Conservation (phyloP, 2,888 invertebrate species). For the Conops quadrifasciatus region DNA sequence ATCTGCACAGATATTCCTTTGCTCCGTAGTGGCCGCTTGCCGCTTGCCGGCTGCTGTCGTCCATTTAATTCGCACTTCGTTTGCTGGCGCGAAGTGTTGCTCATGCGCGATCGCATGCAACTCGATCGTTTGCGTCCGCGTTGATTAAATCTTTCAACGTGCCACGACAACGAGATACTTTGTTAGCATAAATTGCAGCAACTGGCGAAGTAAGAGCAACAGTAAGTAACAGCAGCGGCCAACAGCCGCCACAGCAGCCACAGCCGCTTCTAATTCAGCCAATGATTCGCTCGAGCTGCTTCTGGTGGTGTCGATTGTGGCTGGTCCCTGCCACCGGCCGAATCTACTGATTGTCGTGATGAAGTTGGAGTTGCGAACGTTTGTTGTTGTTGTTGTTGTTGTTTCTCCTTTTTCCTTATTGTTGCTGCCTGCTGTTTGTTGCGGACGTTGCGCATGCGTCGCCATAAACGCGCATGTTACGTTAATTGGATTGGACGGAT, state of each 20-base stretch:
- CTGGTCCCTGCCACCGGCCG: not conserved
- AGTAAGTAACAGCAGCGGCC: not conserved
- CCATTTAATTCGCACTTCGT: constrained; percentile 32
- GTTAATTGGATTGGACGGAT: constrained; percentile 34
- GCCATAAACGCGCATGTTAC: constrained; percentile 33
- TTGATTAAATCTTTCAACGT: constrained; percentile 34
- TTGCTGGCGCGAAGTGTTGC: not conserved
- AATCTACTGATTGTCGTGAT: constrained; percentile 5
- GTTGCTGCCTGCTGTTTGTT: no score
- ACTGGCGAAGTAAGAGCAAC: not conserved
- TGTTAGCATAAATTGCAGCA: constrained; percentile 31
- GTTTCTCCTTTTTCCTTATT: no score
- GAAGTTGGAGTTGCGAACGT: not conserved
- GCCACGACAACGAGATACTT: constrained; percentile 32
- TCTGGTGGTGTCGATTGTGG: not conserved
- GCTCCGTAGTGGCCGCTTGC: not conserved
- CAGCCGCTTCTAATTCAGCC: constrained; percentile 30
- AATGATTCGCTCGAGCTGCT: constrained; percentile 18
- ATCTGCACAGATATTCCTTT: not conserved
- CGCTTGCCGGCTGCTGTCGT: constrained; percentile 4
- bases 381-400: constrained; percentile 1
- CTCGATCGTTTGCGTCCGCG: constrained; percentile 26
- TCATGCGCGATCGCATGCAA: constrained; percentile 15
- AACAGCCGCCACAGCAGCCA: not conserved
- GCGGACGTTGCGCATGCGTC: constrained; percentile 26